Evolutionary conservation across 2,888 invertebrate species (phyloP).

Genomic region (Synanthedon formicaeformis): DNA sequence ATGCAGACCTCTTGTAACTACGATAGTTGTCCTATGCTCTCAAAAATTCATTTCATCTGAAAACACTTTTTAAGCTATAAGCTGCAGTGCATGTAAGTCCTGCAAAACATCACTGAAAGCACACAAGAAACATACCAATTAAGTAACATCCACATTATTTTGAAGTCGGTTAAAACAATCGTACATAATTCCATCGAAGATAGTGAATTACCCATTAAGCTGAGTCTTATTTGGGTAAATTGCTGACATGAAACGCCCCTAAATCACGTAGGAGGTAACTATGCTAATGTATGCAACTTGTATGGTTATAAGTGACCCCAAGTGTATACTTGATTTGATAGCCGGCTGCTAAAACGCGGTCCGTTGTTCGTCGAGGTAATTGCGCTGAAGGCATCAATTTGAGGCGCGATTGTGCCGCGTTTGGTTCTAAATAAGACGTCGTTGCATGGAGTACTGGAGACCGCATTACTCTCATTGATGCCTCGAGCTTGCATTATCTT

Average conservation of each 20-base stretch:
- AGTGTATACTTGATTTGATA: conserved; percentile 44
- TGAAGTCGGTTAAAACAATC: not conserved
- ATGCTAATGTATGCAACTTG: conserved; percentile 30
- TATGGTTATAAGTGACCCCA: conserved; percentile 21
- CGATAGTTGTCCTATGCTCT: too few species aligned
- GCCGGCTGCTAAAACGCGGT: conserved; percentile 44
- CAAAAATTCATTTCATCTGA: too few species aligned
- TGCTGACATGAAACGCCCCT: conserved; percentile 8
- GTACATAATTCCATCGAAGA: not conserved
- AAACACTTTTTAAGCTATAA: too few species aligned
- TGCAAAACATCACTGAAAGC: too few species aligned
- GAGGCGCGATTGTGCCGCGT: conserved; percentile 46
- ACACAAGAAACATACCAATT: too few species aligned
- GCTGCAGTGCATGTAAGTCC: too few species aligned
- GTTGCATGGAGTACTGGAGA: conserved; percentile 46
- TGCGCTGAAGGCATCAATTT: conserved; percentile 65
- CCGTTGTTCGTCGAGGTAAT: conserved; percentile 43
- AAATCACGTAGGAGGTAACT: conserved; percentile 11
- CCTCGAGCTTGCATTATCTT: conserved; percentile 52
- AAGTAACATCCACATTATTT: too few species aligned
- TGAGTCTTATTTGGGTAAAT: conserved; percentile 9
- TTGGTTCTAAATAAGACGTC: conserved; percentile 65
- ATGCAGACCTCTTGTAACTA: too few species aligned
- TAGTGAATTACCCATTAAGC: not conserved
- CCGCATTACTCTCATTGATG: conserved; percentile 61